phyloP scores from a whole-genome alignment of 2,888 invertebrate genomes.

The Toxonevra muliebris region DNA sequence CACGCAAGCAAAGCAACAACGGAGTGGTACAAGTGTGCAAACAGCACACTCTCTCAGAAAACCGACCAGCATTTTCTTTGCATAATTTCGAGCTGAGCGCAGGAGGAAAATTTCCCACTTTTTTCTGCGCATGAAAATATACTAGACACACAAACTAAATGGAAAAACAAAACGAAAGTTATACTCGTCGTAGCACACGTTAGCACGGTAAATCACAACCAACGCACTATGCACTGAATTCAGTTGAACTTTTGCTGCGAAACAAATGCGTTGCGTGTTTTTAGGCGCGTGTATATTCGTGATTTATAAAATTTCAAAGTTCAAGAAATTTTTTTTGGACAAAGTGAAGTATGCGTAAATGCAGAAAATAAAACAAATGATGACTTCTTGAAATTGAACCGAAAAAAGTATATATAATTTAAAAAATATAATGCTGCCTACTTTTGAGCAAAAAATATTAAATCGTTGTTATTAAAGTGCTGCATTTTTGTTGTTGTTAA shows the following conservation, averaged over 20 bases:
- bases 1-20: too few species aligned
- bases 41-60: neutral
- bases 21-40: neutral
- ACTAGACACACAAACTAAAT: slow-evolving; percentile 25
- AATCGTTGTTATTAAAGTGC: neutral
- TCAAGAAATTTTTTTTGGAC: neutral
- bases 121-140: slow-evolving; percentile 34
- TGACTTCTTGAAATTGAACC: too few species aligned
- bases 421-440: neutral
- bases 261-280: slow-evolving; percentile 51
- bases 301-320: neutral
- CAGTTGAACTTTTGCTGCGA: slow-evolving; percentile 65
- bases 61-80: neutral
- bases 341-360: neutral
- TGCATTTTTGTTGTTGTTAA: slow-evolving; percentile 5
- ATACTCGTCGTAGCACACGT: slow-evolving; percentile 27
- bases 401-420: neutral
- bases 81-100: slow-evolving; percentile 25
- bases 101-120: slow-evolving; percentile 26
- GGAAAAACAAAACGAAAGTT: neutral
- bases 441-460: neutral
- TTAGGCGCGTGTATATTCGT: slow-evolving; percentile 20
- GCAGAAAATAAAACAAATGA: neutral
- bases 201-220: slow-evolving; percentile 56
- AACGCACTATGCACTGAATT: slow-evolving; percentile 34